A percentile compares a stretch with the other conserved stretches of the same genome.
phyloP scores from a whole-genome alignment of 2,113 vertebrate genomes.

The Ochotona curzoniae region DNA sequence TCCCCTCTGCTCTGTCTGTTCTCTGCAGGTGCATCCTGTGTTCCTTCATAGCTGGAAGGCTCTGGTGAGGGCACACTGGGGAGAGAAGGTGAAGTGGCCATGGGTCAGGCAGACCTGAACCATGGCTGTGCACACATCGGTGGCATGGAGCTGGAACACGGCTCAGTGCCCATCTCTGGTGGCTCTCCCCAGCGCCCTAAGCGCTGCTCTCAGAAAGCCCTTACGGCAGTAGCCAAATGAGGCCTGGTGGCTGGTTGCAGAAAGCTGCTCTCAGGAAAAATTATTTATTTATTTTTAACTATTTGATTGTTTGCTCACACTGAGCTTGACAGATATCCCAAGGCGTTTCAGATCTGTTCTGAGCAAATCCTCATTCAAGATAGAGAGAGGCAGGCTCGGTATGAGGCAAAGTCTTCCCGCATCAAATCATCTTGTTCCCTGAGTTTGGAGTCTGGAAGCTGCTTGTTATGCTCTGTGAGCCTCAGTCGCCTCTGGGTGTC shows the following conservation, averaged over 20 bases:
- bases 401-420: background rate
- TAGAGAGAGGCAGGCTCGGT: background rate
- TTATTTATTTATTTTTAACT: background rate
- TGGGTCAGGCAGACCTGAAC: fast-evolving
- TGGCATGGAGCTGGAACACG: background rate
- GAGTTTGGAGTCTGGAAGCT: background rate
- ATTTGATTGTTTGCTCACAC: background rate
- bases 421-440: background rate
- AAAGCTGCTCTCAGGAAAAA: background rate
- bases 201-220: too few relatives aligned
- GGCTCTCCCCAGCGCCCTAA: too few relatives aligned
- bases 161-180: too few relatives aligned
- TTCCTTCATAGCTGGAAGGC: too few relatives aligned
- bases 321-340: background rate
- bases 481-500: fast-evolving
- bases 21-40: too few relatives aligned
- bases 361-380: background rate
- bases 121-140: too few relatives aligned
- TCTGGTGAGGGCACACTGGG: background rate
- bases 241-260: too few relatives aligned
- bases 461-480: background rate
- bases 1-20: too few relatives aligned
- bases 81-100: background rate
- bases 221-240: too few relatives aligned
- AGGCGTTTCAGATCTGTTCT: background rate